Conservation (phyloP, 2,888 invertebrate species). For the Pterostichus madidus region DNA sequence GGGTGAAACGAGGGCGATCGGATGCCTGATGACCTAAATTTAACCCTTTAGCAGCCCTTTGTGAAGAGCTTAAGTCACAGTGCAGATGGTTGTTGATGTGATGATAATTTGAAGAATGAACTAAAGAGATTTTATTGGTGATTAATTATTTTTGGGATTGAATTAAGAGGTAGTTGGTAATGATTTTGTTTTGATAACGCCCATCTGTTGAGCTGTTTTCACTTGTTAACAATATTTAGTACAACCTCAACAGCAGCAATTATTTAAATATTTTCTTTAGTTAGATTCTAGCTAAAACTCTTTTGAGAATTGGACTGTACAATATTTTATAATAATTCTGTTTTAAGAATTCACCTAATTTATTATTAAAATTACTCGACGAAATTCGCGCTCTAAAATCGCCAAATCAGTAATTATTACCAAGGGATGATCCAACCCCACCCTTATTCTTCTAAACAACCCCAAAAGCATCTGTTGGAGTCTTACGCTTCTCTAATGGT, state of each 20-base stretch:
- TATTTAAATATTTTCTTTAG: too few relatives aligned
- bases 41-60: slow-evolving; percentile 57
- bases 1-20: slow-evolving; percentile 35
- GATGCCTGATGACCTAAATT: slow-evolving; percentile 61
- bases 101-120: slow-evolving; percentile 10
- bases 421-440: slow-evolving; percentile 66
- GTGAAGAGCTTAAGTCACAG: slow-evolving; percentile 12
- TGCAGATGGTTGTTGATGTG: slow-evolving; percentile 43
- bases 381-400: background rate
- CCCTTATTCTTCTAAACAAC: slow-evolving; percentile 70
- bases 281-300: too few relatives aligned
- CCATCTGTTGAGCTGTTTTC: background rate
- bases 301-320: too few relatives aligned
- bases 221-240: background rate
- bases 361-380: background rate
- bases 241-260: background rate
- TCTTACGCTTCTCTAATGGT: slow-evolving; percentile 73
- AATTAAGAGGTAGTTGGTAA: slow-evolving; percentile 2
- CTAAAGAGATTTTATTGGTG: background rate
- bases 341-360: background rate
- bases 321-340: too few relatives aligned
- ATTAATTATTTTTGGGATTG: slow-evolving; percentile 7
- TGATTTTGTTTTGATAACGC: background rate
- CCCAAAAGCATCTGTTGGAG: slow-evolving; percentile 69
- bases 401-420: slow-evolving; percentile 41